Percentiles rank a stretch among this genome's conserved stretches.
Conservation (phyloP, 2,888 invertebrate species). For the Blomia tropicalis region DNA sequence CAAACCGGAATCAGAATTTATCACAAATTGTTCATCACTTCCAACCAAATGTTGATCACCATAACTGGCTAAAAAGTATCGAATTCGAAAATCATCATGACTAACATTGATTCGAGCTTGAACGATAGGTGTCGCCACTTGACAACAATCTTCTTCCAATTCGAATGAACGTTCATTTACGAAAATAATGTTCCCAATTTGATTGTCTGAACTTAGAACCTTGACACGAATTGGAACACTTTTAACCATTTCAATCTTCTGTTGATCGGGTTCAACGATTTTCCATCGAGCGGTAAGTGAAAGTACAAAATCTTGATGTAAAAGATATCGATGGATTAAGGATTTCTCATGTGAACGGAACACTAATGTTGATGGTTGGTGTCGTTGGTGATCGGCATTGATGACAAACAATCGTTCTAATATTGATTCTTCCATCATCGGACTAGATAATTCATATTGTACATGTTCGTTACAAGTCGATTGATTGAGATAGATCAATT, state of each 20-base stretch:
- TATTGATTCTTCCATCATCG: neutral
- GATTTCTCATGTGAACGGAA: slow-evolving; percentile 17
- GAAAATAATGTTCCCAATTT: slow-evolving; percentile 20
- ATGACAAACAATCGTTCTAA: slow-evolving; percentile 13
- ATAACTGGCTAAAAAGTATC: slow-evolving; percentile 16
- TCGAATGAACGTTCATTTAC: slow-evolving; percentile 13
- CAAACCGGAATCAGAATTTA: slow-evolving; percentile 56
- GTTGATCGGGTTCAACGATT: neutral
- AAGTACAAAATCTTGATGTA: slow-evolving; percentile 21
- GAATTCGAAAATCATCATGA: slow-evolving; percentile 22
- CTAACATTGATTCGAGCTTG: slow-evolving; percentile 23
- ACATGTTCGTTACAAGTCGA: neutral
- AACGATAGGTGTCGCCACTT: slow-evolving; percentile 19
- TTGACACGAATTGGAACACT: slow-evolving; percentile 18
- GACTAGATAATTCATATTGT: slow-evolving; percentile 21
- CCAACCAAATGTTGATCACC: slow-evolving; percentile 39
- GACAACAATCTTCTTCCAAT: slow-evolving; percentile 24
- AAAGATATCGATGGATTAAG: slow-evolving; percentile 15
- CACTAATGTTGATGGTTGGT: neutral
- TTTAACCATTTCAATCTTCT: neutral
- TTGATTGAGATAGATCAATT: slow-evolving; percentile 14
- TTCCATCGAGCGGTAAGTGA: slow-evolving; percentile 6
- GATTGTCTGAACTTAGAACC: slow-evolving; percentile 9
- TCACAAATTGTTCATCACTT: slow-evolving; percentile 57
- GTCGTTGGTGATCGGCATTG: neutral